These are phyloP conservation scores for Eulimnadia texana DNA, from an alignment of 1,140 invertebrate species.

Conservation along the genomic window DNA sequence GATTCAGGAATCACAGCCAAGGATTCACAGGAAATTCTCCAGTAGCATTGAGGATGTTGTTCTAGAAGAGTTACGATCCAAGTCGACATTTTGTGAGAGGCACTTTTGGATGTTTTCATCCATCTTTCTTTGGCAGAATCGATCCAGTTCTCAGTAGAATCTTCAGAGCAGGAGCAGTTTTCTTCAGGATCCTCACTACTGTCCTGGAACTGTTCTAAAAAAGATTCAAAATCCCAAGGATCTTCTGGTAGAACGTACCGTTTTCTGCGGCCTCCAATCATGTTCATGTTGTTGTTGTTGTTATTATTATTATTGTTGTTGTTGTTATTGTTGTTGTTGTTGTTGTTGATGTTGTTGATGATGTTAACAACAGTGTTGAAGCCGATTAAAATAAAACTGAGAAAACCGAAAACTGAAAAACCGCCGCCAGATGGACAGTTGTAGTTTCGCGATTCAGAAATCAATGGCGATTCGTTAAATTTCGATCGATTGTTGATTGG, in stretches of 20 bases:
- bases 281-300: neutral
- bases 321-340: neutral
- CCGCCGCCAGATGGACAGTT: neutral
- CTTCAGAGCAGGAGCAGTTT: neutral
- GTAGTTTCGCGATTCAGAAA: neutral
- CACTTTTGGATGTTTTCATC: neutral
- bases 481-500: too few species aligned
- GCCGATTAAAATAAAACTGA: neutral
- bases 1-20: neutral
- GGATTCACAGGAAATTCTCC: neutral
- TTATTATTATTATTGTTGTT: neutral
- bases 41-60: neutral
- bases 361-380: neutral
- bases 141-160: neutral
- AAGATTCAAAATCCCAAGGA: neutral
- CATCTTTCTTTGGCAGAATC: neutral
- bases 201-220: neutral
- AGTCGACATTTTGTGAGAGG: neutral
- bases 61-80: neutral
- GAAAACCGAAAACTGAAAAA: neutral
- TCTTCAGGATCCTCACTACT: neutral
- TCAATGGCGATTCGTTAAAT: too few species aligned
- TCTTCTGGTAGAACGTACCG: neutral
- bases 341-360: neutral
- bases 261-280: neutral